Conservation (phyloP, 2,888 invertebrate genomes). For the Gortyna flavago region DNA sequence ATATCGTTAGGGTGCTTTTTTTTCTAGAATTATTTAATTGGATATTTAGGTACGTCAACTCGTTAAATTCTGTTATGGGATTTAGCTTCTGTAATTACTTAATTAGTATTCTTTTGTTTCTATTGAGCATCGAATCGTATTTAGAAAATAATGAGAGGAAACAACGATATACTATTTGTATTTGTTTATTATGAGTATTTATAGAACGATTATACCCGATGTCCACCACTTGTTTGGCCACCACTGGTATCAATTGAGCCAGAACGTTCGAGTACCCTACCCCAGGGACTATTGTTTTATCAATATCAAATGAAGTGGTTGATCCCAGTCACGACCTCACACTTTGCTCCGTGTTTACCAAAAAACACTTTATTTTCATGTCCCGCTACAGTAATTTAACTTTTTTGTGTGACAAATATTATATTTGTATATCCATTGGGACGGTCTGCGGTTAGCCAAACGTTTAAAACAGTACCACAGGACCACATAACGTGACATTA, state of each 20-base stretch:
- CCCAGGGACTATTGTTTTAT: slow-evolving; percentile 27
- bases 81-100: slow-evolving; percentile 7
- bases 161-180: slow-evolving; percentile 1
- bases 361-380: slow-evolving; percentile 21
- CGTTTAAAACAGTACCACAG: slow-evolving; percentile 68
- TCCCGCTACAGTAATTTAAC: slow-evolving; percentile 31
- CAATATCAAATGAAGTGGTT: slow-evolving; percentile 21
- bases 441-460: slow-evolving; percentile 68
- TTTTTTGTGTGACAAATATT: slow-evolving; percentile 45
- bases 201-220: not conserved
- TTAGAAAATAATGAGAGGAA: not conserved
- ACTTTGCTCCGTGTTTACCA: slow-evolving; percentile 34
- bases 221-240: too few species aligned
- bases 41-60: slow-evolving; percentile 16
- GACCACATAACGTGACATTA: slow-evolving; percentile 64
- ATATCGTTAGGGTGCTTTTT: slow-evolving; percentile 49
- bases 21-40: slow-evolving; percentile 53
- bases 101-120: slow-evolving; percentile 12
- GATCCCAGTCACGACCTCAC: slow-evolving; percentile 37
- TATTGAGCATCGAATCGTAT: not conserved
- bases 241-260: slow-evolving; percentile 19
- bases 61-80: not conserved
- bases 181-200: slow-evolving; percentile 24
- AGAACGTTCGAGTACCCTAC: slow-evolving; percentile 20
- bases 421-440: slow-evolving; percentile 33